phyloP scores from a whole-genome alignment of 2,797 vertebrate species.

The Oryzias sinensis region DNA sequence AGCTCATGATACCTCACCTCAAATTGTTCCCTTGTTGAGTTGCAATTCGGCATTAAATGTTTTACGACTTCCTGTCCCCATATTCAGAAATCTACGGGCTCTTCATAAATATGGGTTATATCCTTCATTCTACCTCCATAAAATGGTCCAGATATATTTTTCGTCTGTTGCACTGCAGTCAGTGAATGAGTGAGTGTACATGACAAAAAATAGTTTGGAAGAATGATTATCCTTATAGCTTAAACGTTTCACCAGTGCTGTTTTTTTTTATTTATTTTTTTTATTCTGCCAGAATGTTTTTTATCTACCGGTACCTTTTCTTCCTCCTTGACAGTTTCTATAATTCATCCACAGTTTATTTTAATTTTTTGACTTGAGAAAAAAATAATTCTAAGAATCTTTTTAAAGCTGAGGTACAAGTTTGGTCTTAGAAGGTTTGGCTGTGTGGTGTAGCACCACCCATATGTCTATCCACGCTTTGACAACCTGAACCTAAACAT shows the following conservation, averaged over 20 bases:
- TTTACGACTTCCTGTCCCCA: conserved; percentile 45
- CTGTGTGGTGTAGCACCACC: conserved; percentile 58
- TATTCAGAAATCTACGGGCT: conserved; percentile 28
- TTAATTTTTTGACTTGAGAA: conserved; percentile 8
- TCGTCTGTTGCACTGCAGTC: conserved; percentile 44
- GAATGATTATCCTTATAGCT: conserved; percentile 32
- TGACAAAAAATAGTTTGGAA: conserved; percentile 42
- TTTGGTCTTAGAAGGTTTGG: conserved; percentile 34
- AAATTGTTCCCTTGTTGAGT: conserved; percentile 55
- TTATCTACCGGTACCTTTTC: background rate
- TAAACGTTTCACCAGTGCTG: conserved; percentile 53
- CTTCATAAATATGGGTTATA: conserved; percentile 44
- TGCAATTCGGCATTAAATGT: conserved; percentile 44
- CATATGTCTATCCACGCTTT: conserved; percentile 41
- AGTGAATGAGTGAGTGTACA: conserved; percentile 17
- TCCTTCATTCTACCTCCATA: conserved; percentile 46
- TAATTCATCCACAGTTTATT: background rate
- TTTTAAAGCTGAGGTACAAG: conserved; percentile 22
- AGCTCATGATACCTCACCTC: conserved; percentile 23
- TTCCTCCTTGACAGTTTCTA: too few species aligned
- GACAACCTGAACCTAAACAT: conserved; percentile 67
- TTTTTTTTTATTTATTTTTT: conserved; percentile 32
- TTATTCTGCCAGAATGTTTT: conserved; percentile 10
- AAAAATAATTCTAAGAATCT: background rate
- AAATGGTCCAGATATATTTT: conserved; percentile 48